phyloP scores from a whole-genome alignment of 1,140 invertebrate species.

The Brachionus asplanchnoidis region DNA sequence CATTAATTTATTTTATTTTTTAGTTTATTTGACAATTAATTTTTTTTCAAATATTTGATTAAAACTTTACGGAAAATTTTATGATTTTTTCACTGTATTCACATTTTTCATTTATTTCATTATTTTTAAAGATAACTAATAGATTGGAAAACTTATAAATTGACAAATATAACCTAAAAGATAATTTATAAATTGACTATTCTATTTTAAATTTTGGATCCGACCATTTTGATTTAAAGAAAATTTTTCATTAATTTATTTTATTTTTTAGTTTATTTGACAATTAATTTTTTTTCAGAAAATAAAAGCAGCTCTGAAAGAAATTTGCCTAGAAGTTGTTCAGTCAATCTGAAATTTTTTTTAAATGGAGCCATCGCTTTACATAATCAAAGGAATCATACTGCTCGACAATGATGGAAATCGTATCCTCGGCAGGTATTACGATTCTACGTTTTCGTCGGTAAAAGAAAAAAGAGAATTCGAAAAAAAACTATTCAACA shows the following conservation, averaged over 20 bases:
- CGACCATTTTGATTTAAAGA: too few relatives aligned
- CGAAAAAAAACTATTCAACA: constrained; percentile 94
- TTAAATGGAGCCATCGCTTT: constrained; percentile 72
- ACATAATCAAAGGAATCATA: constrained; percentile 87
- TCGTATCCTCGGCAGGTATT: constrained; percentile 79
- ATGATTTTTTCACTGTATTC: too few relatives aligned
- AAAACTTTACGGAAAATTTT: too few relatives aligned
- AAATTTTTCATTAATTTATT: too few relatives aligned
- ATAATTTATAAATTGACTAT: too few relatives aligned
- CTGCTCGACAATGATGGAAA: constrained; percentile 97
- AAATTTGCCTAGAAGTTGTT: background rate
- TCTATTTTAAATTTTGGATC: too few relatives aligned
- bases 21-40: background rate
- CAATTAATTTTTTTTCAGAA: background rate
- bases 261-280: background rate
- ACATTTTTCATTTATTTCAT: too few relatives aligned
- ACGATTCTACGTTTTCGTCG: constrained; percentile 55
- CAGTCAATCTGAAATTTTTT: too few relatives aligned
- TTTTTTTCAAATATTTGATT: background rate
- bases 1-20: too few relatives aligned
- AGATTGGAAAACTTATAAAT: too few relatives aligned
- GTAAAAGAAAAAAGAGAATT: constrained; percentile 92
- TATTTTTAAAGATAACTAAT: too few relatives aligned
- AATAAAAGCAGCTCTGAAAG: background rate
- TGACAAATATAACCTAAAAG: too few relatives aligned